phyloP scores from a whole-genome alignment of 2,797 vertebrate genomes.

The Coracias cyanogaster region DNA sequence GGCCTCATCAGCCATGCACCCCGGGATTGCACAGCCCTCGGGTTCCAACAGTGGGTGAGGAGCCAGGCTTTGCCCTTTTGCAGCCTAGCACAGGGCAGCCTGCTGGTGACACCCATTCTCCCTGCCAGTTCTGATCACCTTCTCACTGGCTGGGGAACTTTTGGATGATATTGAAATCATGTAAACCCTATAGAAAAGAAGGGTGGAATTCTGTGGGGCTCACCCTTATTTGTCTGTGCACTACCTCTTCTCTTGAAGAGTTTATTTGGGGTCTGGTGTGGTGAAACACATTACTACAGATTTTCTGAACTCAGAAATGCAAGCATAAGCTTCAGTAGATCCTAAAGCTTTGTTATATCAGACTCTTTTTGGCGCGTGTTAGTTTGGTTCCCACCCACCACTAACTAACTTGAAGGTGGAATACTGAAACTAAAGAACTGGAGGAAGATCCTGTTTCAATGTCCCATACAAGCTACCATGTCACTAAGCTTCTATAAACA shows the following conservation, averaged over 20 bases:
- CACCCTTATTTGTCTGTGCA: background rate
- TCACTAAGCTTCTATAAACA: conserved; percentile 24
- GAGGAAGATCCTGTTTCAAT: conserved; percentile 34
- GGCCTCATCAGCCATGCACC: too few species aligned
- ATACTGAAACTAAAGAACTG: background rate
- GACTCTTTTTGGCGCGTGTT: background rate
- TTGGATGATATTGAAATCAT: background rate
- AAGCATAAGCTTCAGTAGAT: background rate
- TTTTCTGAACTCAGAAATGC: background rate
- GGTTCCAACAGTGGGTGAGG: background rate
- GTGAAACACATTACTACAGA: background rate
- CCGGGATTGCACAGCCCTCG: rapidly evolving
- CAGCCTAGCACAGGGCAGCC: background rate
- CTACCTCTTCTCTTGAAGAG: background rate
- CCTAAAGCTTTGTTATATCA: background rate
- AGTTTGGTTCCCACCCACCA: background rate
- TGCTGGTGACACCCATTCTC: background rate
- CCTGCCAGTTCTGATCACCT: background rate
- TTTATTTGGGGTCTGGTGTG: background rate
- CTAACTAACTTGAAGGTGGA: background rate
- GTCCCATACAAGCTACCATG: background rate
- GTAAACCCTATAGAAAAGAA: background rate
- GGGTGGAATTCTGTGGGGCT: background rate
- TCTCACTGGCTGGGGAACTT: background rate
- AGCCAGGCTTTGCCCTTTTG: background rate